Percentiles rank a stretch among this genome's conserved stretches.
Conservation (phyloP, 2,797 vertebrate genomes). For the Pseudopleuronectes americanus region DNA sequence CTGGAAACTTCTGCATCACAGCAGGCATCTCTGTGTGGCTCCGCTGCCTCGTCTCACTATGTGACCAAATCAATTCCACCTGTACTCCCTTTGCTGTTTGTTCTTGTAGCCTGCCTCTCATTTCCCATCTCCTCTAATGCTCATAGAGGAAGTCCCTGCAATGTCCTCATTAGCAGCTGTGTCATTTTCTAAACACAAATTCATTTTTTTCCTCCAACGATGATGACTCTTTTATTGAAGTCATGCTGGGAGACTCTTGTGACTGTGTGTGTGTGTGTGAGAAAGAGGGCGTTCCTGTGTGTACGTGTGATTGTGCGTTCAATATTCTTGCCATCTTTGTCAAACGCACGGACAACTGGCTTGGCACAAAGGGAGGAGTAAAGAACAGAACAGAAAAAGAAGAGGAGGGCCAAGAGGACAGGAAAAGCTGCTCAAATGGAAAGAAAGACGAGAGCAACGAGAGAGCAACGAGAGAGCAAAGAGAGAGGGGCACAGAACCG, state of each 20-base stretch:
- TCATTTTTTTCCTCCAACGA: conserved; percentile 58
- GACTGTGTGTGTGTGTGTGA: conserved; percentile 7
- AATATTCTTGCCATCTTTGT: conserved; percentile 24
- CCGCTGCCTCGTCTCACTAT: not conserved
- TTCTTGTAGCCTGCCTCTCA: conserved; percentile 7
- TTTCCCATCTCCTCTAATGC: conserved; percentile 30
- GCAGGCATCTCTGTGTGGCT: not conserved
- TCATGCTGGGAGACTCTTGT: conserved; percentile 58
- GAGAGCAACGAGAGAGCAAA: conserved; percentile 33
- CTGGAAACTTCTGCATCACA: conserved; percentile 19
- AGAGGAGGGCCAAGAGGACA: not conserved
- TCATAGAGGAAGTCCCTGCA: conserved; percentile 51
- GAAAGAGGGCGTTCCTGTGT: not conserved
- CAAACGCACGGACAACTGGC: not conserved
- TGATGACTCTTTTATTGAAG: conserved; percentile 76
- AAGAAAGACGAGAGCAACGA: conserved; percentile 6
- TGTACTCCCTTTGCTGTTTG: conserved; percentile 15
- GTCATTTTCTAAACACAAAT: conserved; percentile 66
- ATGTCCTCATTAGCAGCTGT: conserved; percentile 61
- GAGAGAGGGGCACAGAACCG: conserved; percentile 76
- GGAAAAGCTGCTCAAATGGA: conserved; percentile 18
- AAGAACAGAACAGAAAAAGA: not conserved
- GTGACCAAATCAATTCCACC: conserved; percentile 26
- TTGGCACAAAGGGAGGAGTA: conserved; percentile 44
- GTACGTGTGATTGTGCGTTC: not conserved